Evolutionary conservation across 2,113 vertebrate species (phyloP).

Genomic region (Pachyramphus minor): DNA sequence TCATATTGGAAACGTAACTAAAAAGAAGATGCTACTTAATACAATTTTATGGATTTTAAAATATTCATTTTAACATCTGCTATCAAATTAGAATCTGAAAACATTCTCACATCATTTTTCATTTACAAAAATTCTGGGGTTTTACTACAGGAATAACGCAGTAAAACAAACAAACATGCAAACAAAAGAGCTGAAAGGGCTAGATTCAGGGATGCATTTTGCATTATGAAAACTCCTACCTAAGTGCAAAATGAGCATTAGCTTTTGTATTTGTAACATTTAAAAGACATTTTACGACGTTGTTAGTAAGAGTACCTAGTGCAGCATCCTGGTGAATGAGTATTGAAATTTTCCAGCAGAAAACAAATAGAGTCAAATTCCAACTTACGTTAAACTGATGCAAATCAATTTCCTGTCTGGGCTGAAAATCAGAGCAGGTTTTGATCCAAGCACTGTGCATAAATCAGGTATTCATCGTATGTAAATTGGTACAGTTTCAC

Average conservation of each 20-base stretch:
- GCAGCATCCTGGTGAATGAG: not conserved
- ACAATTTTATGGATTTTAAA: not conserved
- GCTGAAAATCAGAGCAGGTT: conserved; percentile 48
- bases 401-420: conserved; percentile 59
- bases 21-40: not conserved
- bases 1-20: not conserved
- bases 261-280: not conserved
- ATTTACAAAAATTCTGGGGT: not conserved
- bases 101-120: not conserved
- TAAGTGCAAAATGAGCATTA: not conserved
- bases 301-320: not conserved
- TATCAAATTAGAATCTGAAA: conserved; percentile 4
- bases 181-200: not conserved
- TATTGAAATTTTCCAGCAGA: conserved; percentile 2
- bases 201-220: not conserved
- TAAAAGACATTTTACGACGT: not conserved
- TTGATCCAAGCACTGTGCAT: conserved; percentile 40
- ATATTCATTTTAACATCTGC: not conserved
- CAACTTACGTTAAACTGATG: conserved; percentile 39
- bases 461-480: conserved; percentile 54
- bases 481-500: conserved; percentile 42
- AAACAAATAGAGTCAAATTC: conserved; percentile 38
- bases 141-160: not conserved
- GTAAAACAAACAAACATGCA: not conserved
- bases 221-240: not conserved